phyloP scores from a whole-genome alignment of 2,797 vertebrate genomes.

The Tapera naevia region DNA sequence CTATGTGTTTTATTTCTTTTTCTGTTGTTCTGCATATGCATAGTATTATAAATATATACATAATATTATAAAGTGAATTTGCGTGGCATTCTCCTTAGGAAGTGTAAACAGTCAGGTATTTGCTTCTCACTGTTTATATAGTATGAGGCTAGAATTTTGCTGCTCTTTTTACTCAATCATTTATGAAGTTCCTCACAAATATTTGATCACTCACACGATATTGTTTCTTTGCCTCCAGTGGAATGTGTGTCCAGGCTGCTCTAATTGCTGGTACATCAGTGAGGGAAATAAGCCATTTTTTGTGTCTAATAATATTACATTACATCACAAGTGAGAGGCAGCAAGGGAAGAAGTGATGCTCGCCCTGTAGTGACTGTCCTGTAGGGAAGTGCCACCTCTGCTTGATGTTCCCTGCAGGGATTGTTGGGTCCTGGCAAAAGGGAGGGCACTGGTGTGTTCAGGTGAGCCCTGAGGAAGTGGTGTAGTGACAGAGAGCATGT shows the following conservation, averaged over 20 bases:
- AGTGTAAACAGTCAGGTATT: background rate
- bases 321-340: background rate
- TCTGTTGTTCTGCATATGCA: background rate
- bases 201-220: background rate
- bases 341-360: background rate
- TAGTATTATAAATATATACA: too few species aligned
- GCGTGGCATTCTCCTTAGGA: background rate
- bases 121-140: conserved; percentile 4
- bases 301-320: background rate
- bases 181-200: conserved; percentile 22
- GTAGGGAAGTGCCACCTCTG: background rate
- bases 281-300: background rate
- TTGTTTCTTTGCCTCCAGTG: background rate
- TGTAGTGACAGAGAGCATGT: background rate
- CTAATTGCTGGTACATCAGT: background rate
- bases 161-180: conserved; percentile 5
- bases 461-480: background rate
- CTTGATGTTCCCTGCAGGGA: background rate
- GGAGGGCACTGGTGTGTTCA: background rate
- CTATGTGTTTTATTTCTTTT: background rate
- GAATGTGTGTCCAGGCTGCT: background rate
- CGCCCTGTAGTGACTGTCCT: background rate
- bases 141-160: background rate
- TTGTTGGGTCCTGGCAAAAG: background rate
- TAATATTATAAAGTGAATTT: conserved; percentile 22